Base-by-base conservation (phyloP, 2,888 invertebrate genomes). In the Flexamia atlantica region DNA sequence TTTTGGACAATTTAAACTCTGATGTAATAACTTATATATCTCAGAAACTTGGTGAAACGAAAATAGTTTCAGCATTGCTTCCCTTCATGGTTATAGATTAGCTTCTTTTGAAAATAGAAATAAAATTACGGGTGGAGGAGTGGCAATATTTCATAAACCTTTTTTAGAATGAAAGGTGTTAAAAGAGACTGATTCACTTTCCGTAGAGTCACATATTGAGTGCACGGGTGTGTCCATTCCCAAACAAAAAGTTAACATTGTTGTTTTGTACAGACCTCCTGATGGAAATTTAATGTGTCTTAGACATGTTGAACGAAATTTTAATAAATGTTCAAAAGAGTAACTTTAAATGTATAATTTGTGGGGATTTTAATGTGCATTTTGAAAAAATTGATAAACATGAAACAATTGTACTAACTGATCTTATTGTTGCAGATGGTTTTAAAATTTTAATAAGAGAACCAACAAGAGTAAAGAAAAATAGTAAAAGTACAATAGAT, bases 391-490 rank as follows among this genome's bases (percentile, higher is more conserved):
- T 17, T 14, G 14, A 12, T 3, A 46, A 46, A 12, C 17, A 12
- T 46, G 46, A 46, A 46, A 46, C 46, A 46, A 17, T 17, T 17
- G 14, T 46, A 14, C 17, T 46, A 14, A 46, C 46, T 46, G 46
- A 46, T 46, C 46, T 46, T 10, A 9, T 46, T 2, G 12, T 46
- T 14, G 46, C 46, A 46, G 14, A 46, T 46, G 46, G 17, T 46
- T 46, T 46, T 46, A 46, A 46, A 46, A 46, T 46, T 46, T 46
- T 46, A 46, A 46, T 46, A 46, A 46, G 14, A 46, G 46, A 46
- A 46, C 12, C 46, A 12, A 46, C 12, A 14, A 46, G 46, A 46
- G 12, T 46, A 46, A 46, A 10, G 12, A 46, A 46, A 46, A 46
- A 46, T 14, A 40, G 46, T 46, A 46, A 46, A 46, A 46, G 46